Percentiles rank a stretch among this genome's conserved stretches.
phyloP scores from a whole-genome alignment of 92 coral and sea anemone species.

The Epizoanthus scotinus region DNA sequence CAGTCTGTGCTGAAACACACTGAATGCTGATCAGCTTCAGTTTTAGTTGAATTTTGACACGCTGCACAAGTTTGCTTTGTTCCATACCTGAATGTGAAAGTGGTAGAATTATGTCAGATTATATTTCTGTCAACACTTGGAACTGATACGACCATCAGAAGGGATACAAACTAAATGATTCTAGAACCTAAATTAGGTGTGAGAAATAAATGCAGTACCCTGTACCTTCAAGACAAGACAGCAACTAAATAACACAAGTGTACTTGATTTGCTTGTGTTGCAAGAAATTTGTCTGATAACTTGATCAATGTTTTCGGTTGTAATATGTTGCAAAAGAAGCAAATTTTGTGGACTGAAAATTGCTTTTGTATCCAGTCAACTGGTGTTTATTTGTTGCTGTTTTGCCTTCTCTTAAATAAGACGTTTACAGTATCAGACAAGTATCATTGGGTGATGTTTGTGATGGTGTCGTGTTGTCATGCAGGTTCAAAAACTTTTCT shows the following conservation, averaged over 20 bases:
- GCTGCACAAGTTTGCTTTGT: background rate
- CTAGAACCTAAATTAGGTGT: background rate
- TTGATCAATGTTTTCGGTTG: background rate
- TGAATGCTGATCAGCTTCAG: no score
- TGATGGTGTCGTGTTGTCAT: conserved; percentile 7
- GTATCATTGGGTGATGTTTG: background rate
- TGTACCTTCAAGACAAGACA: background rate
- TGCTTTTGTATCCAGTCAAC: background rate
- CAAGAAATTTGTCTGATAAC: no score
- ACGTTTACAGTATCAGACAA: no score
- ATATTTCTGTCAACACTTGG: background rate
- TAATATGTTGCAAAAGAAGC: no score
- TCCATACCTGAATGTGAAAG: conserved; percentile 15
- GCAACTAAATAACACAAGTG: conserved; percentile 6
- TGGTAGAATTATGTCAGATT: conserved; percentile 22
- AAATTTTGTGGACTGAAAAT: background rate
- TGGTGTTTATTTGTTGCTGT: conserved; percentile 23
- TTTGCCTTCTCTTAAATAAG: conserved; percentile 28
- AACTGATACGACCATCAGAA: background rate
- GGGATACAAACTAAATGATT: background rate
- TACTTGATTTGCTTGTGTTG: no score
- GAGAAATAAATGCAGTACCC: background rate
- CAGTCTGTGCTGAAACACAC: no score
- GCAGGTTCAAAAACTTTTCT: background rate
- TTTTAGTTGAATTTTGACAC: background rate